Conservation (phyloP, 2,888 invertebrate species). For the Glyphotaelius pellucidus region DNA sequence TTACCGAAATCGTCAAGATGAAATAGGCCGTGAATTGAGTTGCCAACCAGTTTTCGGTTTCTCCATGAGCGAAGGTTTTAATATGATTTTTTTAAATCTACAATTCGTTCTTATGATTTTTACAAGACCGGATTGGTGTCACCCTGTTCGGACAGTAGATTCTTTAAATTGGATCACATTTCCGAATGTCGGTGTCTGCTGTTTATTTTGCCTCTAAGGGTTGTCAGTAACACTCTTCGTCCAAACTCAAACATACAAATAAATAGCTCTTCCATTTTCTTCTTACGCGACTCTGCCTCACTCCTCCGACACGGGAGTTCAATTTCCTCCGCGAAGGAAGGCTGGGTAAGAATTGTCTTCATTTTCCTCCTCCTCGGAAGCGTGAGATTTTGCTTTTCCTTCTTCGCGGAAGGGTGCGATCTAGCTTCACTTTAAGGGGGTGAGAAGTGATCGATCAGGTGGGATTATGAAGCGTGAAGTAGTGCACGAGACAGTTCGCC, state of each 20-base stretch:
- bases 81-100: background rate
- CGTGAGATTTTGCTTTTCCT: background rate
- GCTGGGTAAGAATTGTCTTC: background rate
- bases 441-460: constrained; percentile 30
- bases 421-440: background rate
- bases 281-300: background rate
- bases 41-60: no score
- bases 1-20: no score
- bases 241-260: background rate
- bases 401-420: background rate
- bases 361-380: background rate
- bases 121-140: background rate
- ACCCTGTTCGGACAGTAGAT: background rate
- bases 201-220: background rate
- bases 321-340: background rate
- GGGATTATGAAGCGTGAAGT: constrained; percentile 42
- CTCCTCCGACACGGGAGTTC: background rate
- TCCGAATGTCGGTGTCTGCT: background rate
- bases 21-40: no score
- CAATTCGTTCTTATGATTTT: background rate
- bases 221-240: background rate
- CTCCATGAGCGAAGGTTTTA: no score
- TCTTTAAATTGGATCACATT: background rate
- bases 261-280: background rate
- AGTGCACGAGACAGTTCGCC: constrained; percentile 7